Conservation (phyloP, 2,113 vertebrate species). For the Fregata magnificens region DNA sequence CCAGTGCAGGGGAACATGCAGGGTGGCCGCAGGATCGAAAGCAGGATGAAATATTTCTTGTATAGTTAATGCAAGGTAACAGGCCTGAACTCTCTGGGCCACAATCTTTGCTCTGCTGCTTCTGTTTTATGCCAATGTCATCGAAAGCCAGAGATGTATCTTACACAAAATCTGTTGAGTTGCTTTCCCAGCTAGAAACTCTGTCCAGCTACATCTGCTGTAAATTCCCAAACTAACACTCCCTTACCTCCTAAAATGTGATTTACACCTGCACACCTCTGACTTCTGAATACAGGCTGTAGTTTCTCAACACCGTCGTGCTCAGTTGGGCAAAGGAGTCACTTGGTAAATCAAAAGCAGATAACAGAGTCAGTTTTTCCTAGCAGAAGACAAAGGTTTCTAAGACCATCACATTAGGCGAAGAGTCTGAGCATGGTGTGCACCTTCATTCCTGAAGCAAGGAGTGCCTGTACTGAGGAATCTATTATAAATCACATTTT, state of each 20-base stretch:
- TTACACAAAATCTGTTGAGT: neutral
- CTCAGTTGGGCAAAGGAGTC: neutral
- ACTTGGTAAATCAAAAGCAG: neutral
- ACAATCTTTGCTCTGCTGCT: neutral
- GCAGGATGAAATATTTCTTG: neutral
- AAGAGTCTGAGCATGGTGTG: neutral
- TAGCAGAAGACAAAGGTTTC: neutral
- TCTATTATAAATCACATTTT: slow-evolving; percentile 77
- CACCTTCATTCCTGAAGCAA: slow-evolving; percentile 67
- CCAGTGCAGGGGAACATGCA: rapidly evolving
- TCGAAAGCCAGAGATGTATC: neutral
- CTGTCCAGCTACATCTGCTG: neutral
- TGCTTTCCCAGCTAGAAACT: neutral
- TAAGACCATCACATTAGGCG: neutral
- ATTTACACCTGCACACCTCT: neutral
- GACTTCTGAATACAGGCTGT: neutral
- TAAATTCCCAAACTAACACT: neutral
- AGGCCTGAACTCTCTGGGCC: neutral
- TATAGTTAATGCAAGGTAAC: neutral
- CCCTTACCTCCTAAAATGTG: neutral
- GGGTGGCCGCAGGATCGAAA: neutral
- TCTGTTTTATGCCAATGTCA: neutral
- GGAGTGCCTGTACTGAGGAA: slow-evolving; percentile 65
- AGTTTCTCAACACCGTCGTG: neutral
- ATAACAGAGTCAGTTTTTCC: neutral